These are phyloP conservation scores for Palythoa caribaeorum DNA, from an alignment of 92 coral and sea anemone species.

Conservation along the genomic window DNA sequence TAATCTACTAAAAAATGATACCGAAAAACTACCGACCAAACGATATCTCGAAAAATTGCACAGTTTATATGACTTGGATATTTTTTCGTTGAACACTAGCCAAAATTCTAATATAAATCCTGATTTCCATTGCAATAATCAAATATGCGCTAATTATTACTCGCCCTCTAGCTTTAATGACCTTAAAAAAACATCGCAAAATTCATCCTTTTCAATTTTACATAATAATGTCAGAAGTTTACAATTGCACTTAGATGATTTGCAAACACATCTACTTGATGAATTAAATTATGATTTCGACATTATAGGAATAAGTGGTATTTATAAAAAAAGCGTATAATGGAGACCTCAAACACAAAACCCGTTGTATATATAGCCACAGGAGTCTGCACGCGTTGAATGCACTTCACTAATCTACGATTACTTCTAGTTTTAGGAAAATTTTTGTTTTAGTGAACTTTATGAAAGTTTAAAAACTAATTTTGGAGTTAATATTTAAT, in stretches of 20 bases:
- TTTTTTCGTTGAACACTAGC: slow-evolving; percentile 15
- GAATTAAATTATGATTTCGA: too few relatives aligned
- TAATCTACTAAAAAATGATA: not conserved
- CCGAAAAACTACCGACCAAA: slow-evolving; percentile 34
- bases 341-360: too few relatives aligned
- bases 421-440: too few relatives aligned
- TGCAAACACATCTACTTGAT: not conserved
- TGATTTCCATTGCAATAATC: slow-evolving; percentile 3
- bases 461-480: too few relatives aligned
- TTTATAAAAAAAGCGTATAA: too few relatives aligned
- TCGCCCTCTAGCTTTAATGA: not conserved
- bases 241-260: slow-evolving; percentile 22
- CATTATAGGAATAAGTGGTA: too few relatives aligned
- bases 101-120: slow-evolving; percentile 8
- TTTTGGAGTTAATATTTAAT: too few relatives aligned
- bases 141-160: slow-evolving; percentile 20
- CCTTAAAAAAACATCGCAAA: slow-evolving; percentile 6
- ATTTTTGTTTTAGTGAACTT: too few relatives aligned
- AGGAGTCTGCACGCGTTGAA: too few relatives aligned
- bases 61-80: slow-evolving; percentile 32
- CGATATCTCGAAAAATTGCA: slow-evolving; percentile 17
- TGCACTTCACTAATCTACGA: too few relatives aligned
- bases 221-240: slow-evolving; percentile 40
- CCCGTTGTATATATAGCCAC: too few relatives aligned
- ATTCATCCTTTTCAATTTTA: slow-evolving; percentile 14